Evolutionary conservation across 2,113 vertebrate genomes (phyloP).

Genomic region (Lasiurus borealis): DNA sequence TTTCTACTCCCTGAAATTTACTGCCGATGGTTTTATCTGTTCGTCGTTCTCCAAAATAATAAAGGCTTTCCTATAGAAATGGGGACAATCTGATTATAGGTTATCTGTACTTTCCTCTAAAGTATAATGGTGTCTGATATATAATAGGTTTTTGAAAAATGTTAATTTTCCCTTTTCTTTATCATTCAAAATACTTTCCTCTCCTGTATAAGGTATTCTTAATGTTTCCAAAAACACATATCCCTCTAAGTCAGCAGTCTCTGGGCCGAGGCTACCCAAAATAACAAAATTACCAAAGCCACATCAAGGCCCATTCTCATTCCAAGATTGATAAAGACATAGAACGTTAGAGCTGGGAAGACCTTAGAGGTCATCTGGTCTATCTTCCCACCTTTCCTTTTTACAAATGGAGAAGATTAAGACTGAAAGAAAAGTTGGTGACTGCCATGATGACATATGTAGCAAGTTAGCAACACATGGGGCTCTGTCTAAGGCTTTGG

Average conservation of each 20-base stretch:
- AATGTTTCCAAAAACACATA: background rate
- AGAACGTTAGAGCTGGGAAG: background rate
- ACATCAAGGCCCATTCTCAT: background rate
- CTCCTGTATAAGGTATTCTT: background rate
- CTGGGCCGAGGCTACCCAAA: background rate
- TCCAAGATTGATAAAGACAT: background rate
- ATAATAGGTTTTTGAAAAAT: conserved; percentile 28
- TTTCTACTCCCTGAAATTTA: conserved; percentile 98
- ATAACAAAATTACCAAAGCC: background rate
- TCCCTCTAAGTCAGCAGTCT: background rate
- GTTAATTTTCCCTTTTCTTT: background rate
- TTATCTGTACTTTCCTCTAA: background rate
- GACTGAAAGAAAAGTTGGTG: background rate
- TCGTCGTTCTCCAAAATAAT: conserved; percentile 95
- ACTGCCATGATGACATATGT: background rate
- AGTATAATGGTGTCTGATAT: background rate
- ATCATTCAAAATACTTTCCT: background rate
- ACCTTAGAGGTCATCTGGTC: background rate
- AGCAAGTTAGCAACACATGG: background rate
- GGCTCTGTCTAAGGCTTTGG: background rate
- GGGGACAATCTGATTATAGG: background rate
- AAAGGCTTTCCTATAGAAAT: conserved; percentile 91
- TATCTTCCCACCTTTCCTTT: background rate
- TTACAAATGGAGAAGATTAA: background rate
- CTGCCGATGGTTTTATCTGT: conserved; percentile 93